Evolutionary conservation across 2,113 vertebrate species (phyloP), one percentile per base, ranked within the genome.

Genomic region (Phrynocephalus versicolor): DNA sequence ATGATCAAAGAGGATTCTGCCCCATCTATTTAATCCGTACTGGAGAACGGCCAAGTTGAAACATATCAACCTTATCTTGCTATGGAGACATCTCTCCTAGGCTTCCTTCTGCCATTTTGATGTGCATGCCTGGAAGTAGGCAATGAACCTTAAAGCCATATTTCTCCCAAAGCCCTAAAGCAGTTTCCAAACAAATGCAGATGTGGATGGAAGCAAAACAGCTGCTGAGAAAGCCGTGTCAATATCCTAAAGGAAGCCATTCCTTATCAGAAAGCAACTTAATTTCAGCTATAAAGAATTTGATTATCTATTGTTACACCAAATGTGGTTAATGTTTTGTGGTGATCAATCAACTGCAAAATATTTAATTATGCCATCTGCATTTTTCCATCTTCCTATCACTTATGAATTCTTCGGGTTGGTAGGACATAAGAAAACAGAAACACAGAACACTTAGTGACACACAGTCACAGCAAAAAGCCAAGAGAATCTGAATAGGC

Each of bases 291-390:
- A 95, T 95, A 96, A 96, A 96, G 94, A 95, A 96, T 96, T 96
- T 96, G 95, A 96, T 96, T 96, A 96, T 93, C 90, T 95, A 96
- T 96, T 96, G 95, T 96, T 96, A 95, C 90, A 95, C 88, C 90
- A 96, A 96, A 96, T 95, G 96, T 97, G 96, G 97, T 97, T 97
- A 97, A 97, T 97, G 96, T 95, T 97, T 96, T 96, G 95, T 94
- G 95, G 94, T 94, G 94, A 97, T 97, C 96, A 97, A 96, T 97
- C 96, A 97, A 95, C 95, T 96, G 95, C 94, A 97, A 96, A 97
- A 96, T 96, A 95, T 96, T 95, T 95, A 95, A 96, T 96, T 95
- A 96, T 94, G 88, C 94, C 95, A 96, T 97, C 95, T 97, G 95
- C 95, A 96, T 94, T 95, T 95, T 95, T 94, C 91, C 79, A 94